These are phyloP conservation scores for Diadema setosum DNA, from an alignment of 35 echinoderm and acorn worm species.

Conservation along the genomic window DNA sequence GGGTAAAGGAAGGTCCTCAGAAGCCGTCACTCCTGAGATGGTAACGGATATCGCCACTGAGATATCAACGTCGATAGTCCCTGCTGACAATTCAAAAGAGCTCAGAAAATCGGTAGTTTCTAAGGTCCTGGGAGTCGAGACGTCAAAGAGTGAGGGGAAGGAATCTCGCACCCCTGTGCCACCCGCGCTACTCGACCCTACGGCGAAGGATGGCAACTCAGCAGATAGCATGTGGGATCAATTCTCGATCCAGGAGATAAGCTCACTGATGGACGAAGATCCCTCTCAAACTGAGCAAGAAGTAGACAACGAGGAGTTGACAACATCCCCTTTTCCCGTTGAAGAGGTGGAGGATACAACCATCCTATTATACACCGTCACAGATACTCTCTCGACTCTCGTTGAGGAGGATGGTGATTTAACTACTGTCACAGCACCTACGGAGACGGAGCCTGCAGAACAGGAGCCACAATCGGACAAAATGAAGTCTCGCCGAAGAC, in stretches of 20 bases:
- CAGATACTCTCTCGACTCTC: slow-evolving; percentile 31
- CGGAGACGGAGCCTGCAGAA: neutral
- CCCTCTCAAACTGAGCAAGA: neutral
- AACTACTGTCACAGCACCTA: neutral
- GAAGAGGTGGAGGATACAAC: neutral
- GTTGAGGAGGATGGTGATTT: neutral
- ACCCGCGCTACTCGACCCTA: too few species aligned
- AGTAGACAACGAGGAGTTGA: neutral
- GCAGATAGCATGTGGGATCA: neutral
- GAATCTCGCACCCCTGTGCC: too few species aligned
- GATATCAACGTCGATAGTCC: neutral
- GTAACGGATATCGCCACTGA: neutral
- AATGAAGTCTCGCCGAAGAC: neutral
- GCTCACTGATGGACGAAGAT: neutral
- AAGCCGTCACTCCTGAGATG: too few species aligned
- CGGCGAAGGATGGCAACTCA: neutral
- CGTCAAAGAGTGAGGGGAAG: too few species aligned
- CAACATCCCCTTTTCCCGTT: neutral
- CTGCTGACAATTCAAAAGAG: neutral
- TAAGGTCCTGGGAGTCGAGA: too few species aligned
- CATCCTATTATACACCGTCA: slow-evolving; percentile 7
- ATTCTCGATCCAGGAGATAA: neutral
- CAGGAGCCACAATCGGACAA: neutral
- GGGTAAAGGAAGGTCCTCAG: neutral
- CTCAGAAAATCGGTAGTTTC: neutral